These are phyloP conservation scores for Dasyprocta punctata DNA, from an alignment of 2,113 vertebrate species.

Conservation along the genomic window DNA sequence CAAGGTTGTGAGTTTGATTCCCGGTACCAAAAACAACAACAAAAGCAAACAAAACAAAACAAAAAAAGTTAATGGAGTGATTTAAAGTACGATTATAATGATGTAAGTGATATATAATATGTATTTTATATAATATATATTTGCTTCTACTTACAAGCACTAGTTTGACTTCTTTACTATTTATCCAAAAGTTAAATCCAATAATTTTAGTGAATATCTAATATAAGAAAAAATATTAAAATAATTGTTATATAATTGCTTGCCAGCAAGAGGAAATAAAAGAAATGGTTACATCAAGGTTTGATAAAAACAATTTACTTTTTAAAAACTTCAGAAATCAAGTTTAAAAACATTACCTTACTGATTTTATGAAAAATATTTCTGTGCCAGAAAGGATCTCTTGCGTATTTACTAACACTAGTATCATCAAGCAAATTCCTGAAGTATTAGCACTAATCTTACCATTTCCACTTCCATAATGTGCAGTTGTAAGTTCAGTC, in stretches of 20 bases:
- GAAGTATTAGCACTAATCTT: slow-evolving; percentile 57
- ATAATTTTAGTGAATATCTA: background rate
- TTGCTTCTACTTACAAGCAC: background rate
- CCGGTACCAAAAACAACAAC: too few species aligned
- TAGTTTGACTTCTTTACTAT: background rate
- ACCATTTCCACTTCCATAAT: slow-evolving; percentile 51
- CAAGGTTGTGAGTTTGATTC: too few species aligned
- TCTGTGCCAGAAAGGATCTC: background rate
- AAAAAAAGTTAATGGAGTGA: background rate
- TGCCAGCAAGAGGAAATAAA: background rate
- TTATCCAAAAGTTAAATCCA: slow-evolving; percentile 26
- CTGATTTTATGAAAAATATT: slow-evolving; percentile 34
- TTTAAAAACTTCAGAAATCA: background rate
- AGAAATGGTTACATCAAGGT: background rate
- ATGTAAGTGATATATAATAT: background rate
- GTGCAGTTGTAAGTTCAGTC: slow-evolving; percentile 9
- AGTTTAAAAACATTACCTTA: background rate
- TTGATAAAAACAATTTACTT: slow-evolving; percentile 17
- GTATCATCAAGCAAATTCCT: slow-evolving; percentile 43
- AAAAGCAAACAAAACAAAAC: too few species aligned
- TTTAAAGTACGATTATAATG: background rate
- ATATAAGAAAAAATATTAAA: background rate
- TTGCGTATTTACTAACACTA: slow-evolving; percentile 26
- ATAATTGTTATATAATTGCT: background rate
- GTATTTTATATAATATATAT: background rate